These are phyloP conservation scores for Dioctria rufipes DNA, from an alignment of 2,888 invertebrate genomes.

Conservation along the genomic window DNA sequence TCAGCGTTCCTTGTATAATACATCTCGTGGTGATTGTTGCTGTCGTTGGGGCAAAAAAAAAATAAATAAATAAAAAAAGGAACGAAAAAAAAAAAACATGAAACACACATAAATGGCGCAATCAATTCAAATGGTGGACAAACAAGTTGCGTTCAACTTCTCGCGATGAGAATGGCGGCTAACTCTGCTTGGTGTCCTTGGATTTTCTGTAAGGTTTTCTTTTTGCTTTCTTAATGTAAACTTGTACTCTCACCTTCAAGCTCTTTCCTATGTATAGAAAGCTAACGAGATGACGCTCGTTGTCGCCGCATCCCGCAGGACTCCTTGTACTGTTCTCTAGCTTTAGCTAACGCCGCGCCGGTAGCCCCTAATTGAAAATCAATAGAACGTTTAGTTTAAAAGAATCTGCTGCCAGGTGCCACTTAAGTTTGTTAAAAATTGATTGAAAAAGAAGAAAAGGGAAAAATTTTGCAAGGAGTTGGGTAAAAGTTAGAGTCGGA, in stretches of 20 bases:
- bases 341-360: neutral
- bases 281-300: slow-evolving; percentile 34
- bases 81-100: neutral
- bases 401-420: slow-evolving; percentile 55
- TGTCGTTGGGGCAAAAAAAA: slow-evolving; percentile 35
- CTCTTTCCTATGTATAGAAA: slow-evolving; percentile 24
- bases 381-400: slow-evolving; percentile 48
- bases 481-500: neutral
- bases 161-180: slow-evolving; percentile 24
- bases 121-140: slow-evolving; percentile 60
- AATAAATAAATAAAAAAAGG: neutral
- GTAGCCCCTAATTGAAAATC: slow-evolving; percentile 53
- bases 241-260: neutral
- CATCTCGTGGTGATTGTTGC: slow-evolving; percentile 50
- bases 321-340: neutral
- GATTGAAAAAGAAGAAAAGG: slow-evolving; percentile 17
- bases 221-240: slow-evolving; percentile 43
- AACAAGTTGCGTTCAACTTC: slow-evolving; percentile 56
- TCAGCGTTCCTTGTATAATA: slow-evolving; percentile 9
- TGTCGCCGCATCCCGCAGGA: neutral
- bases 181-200: slow-evolving; percentile 36
- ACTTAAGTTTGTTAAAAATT: slow-evolving; percentile 49
- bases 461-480: too few relatives aligned
- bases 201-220: slow-evolving; percentile 33
- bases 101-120: slow-evolving; percentile 57